Evolutionary conservation across 2,888 invertebrate genomes (phyloP), one percentile per base, ranked within the genome.

Genomic region (Dolichopus griseipennis): DNA sequence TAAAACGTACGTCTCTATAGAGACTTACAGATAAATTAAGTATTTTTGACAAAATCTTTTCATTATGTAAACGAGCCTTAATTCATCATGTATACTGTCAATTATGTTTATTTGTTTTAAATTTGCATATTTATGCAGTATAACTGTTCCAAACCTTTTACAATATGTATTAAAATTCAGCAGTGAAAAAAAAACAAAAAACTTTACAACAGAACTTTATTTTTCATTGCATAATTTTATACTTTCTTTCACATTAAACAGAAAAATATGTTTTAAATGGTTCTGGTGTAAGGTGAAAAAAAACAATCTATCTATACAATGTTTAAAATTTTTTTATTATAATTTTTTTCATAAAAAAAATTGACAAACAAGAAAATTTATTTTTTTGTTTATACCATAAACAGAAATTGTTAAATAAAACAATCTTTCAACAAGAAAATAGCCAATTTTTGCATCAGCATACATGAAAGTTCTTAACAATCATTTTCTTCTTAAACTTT

Each of bases 401-500:
- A 52, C 37, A 18, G 6, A 18, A 52, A 41, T 6, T 15, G 18
- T 18, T 4, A 52, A 52, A 15, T 12, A 52, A 43, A 43, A 52
- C 52, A 52, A 52, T 52, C 52, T 52, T 52, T 52, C 52, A 18
- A 52, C 52, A 52, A 52, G 52, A 52, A 52, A 52, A 52, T 18
- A 18, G 52, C 52, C 52, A 52, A 52, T 52, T 52, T 52, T 52
- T 52, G 18, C 52, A 52, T 52, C n/a, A 52, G 9, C 52, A 52
- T 52, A 52, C 18, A 52, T 52, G 52, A 15, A 9, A 52, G 52
- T 6, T 52, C 15, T 52, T 7, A 52, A 52, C 15, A 52, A 3
- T 18, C 52, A 18, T 52, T 37, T 37, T 37, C 12, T 37, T 37
- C 12, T 37, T 37, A 10, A 27, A 27, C 5, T 5, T 27, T 27